Evolutionary conservation across 2,113 vertebrate species (phyloP), one percentile per base, ranked within the genome.

Genomic region (Melozone crissalis): DNA sequence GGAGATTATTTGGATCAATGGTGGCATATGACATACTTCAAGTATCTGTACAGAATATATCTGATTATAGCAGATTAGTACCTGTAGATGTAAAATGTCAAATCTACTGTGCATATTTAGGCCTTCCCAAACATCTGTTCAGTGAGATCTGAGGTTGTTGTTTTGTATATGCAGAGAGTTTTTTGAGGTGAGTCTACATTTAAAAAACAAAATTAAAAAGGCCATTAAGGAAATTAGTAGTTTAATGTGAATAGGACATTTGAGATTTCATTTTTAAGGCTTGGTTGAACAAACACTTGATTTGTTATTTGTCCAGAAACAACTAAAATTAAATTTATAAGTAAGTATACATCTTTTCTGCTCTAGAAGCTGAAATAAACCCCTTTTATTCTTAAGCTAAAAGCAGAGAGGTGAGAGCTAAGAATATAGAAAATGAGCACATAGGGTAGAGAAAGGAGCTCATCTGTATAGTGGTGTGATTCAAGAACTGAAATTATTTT

Each of bases 31-130:
- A 93, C 77, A 86, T 89, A 76, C 51, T 96, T 95, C 61, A 89
- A n/a, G 80, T 94, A 87, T 87, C 74, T 88, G 47, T 63, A 54
- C 83, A 69, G 73, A 84, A 90, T 94, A 62, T 79, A 93, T 90
- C 84, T 96, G 91, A 94, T 96, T 94, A 88, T 80, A 90, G 59
- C 33, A 86, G 92, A 94, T 96, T 94, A 97, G 61, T 96, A 96
- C 77, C 89, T 96, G 95, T 87, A 90, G 76, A 88, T 90, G 63
- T 82, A 91, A 97, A 93, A 95, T 89, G 76, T 93, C 65, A 89
- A 68, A 89, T 89, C 75, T 87, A 47, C 79, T 2, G 13, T 90
- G 69, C 62, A 43, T 84, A 76, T 91, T 87, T 90, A 94, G 92
- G 35, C 61, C 55, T 90, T 85, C 52, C 18, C 44, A 88, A 77